Base-by-base conservation (phyloP, 2,113 vertebrate genomes). In the Hippocampus mohnikei region DNA sequence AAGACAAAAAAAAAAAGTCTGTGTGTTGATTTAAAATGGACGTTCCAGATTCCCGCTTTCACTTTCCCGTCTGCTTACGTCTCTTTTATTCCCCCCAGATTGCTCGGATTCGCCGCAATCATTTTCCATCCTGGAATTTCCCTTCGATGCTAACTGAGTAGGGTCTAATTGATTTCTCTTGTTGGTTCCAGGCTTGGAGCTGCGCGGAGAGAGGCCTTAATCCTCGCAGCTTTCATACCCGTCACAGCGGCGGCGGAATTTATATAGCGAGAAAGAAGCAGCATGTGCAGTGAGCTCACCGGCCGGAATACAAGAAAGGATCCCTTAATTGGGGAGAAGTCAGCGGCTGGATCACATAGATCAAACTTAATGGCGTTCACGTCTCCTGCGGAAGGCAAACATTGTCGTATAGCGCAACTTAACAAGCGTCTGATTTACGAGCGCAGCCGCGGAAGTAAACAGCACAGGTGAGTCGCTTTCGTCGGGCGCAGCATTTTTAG, bases 151-250 rank as follows among this genome's bases (percentile, higher is more conserved):
- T 84, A 87, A 84, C 83, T 76, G 70, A 89, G 87, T 83, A 60
- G 81, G 80, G 73, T 80, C 85, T 91, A 91, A 91, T 91, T 91
- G 90, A 91, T 90, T 91, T 90, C 88, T 91, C 88, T 88, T 88
- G 89, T 91, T 88, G 69, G 81, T 79, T 83, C 81, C 76, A 78
- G 74, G 86, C 84, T 88, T 88, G 73, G 88, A 89, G 69, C 81
- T 84, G 82, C 73, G 27, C 27, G 77, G 68, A 84, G 81, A 89
- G 85, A 77, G 80, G 66, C 74, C 82, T 79, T 83, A 85, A 86
- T 85, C 82, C 80, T 80, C 74, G 75, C 78, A 29, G 81, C 85
- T 83, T 83, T 78, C 73, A 53, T 65, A 65, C 21, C 20, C 16
- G 61, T 41, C 41, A 65, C 13, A 11, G 62, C 20, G 8, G 33